phyloP scores from a whole-genome alignment of 2,797 vertebrate species.

The Acipenser oxyrinchus region DNA sequence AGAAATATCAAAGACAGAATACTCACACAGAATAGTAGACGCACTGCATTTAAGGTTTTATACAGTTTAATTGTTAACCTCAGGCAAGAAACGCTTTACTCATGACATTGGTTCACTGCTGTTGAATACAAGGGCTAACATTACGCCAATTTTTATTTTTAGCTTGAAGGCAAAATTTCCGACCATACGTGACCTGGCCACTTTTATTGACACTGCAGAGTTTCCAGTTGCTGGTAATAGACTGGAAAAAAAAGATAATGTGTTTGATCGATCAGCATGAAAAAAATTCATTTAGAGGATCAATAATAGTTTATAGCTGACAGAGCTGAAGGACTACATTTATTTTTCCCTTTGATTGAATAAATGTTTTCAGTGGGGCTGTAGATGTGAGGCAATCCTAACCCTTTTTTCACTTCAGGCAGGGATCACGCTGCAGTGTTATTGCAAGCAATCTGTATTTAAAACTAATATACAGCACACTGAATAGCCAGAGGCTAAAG shows the following conservation, averaged over 20 bases:
- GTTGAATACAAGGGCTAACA: constrained; percentile 65
- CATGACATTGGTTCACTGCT: constrained; percentile 62
- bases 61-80: constrained; percentile 45
- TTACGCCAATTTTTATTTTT: constrained; percentile 52
- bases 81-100: constrained; percentile 49
- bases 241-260: constrained; percentile 94
- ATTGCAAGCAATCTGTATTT: constrained; percentile 85
- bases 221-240: constrained; percentile 92
- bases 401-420: constrained; percentile 59
- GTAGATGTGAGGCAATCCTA: constrained; percentile 57
- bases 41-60: constrained; percentile 40
- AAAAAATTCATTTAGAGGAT: constrained; percentile 98
- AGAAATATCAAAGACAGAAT: constrained; percentile 1
- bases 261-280: constrained; percentile 98
- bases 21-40: neutral
- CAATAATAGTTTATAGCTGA: constrained; percentile 99
- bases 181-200: constrained; percentile 65
- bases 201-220: constrained; percentile 79
- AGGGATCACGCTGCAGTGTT: constrained; percentile 56
- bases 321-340: constrained; percentile 85
- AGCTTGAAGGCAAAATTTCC: constrained; percentile 52
- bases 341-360: constrained; percentile 90
- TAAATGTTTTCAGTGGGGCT: constrained; percentile 72
- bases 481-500: constrained; percentile 70
- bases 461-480: constrained; percentile 72